Evolutionary conservation across 1,140 invertebrate genomes (phyloP).

Genomic region (Drosophila bocqueti): DNA sequence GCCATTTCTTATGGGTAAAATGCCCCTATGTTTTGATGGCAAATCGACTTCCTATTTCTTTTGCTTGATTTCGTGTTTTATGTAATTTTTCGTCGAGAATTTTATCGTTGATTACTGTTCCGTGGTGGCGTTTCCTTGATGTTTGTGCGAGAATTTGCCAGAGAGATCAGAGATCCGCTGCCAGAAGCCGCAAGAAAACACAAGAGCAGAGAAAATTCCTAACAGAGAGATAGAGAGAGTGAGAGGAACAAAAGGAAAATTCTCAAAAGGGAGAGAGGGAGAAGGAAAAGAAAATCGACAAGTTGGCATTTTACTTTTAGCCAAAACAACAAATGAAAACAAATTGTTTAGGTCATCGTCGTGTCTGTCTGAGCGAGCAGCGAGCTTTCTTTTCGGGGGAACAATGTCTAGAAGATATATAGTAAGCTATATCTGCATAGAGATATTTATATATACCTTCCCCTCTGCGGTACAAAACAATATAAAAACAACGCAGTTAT

Average conservation of each 20-base stretch:
- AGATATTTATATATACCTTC: slow-evolving; percentile 18
- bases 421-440: slow-evolving; percentile 17
- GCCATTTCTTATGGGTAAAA: not conserved
- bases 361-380: slow-evolving; percentile 29
- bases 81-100: slow-evolving; percentile 47
- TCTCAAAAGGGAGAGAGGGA: not conserved
- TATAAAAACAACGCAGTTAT: slow-evolving; percentile 43
- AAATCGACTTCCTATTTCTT: slow-evolving; percentile 46
- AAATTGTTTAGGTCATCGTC: slow-evolving; percentile 78
- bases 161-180: slow-evolving; percentile 26
- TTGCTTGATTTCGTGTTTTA: slow-evolving; percentile 36
- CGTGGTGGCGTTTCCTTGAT: slow-evolving; percentile 47
- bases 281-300: slow-evolving; percentile 56
- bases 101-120: slow-evolving; percentile 52
- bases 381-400: slow-evolving; percentile 8
- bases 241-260: slow-evolving; percentile 4
- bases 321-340: slow-evolving; percentile 72
- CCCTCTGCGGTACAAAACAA: not conserved
- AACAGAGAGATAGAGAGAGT: not conserved
- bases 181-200: slow-evolving; percentile 25
- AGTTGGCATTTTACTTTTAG: slow-evolving; percentile 80
- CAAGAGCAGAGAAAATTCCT: slow-evolving; percentile 16
- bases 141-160: slow-evolving; percentile 48
- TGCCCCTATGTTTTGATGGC: not conserved
- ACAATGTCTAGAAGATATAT: slow-evolving; percentile 18